A percentile compares a stretch with the other conserved stretches of the same genome.
Evolutionary conservation across 2,888 invertebrate species (phyloP).

Genomic region (Lamproptera curius): DNA sequence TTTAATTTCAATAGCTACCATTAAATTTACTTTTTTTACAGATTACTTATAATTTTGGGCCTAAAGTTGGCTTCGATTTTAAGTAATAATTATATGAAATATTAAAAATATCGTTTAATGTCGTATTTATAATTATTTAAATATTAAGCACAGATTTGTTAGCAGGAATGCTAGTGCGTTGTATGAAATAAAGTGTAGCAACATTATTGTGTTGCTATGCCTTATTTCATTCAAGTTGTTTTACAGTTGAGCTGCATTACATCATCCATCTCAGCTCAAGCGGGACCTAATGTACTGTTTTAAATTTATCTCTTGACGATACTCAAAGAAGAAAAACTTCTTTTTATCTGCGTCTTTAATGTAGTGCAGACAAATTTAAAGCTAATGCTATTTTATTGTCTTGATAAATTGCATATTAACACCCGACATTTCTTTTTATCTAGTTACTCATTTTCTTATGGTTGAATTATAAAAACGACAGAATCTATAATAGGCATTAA

Average conservation of each 20-base stretch:
- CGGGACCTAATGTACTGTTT: no score
- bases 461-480: no score
- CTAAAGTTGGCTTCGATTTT: no score
- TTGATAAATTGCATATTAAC: background rate
- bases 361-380: background rate
- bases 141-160: background rate
- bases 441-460: no score
- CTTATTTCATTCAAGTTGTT: constrained; percentile 7
- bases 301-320: no score
- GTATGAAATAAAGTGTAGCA: background rate
- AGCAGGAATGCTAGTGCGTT: background rate
- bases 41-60: no score
- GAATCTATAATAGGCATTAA: no score
- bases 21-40: no score
- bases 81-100: no score
- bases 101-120: no score
- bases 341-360: background rate
- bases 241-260: constrained; percentile 14
- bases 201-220: background rate
- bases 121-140: background rate
- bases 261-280: constrained; percentile 8
- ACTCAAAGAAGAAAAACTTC: background rate
- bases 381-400: background rate
- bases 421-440: no score
- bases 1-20: no score